These are phyloP conservation scores for Melinaea menophilus DNA, from an alignment of 2,888 invertebrate genomes.

Conservation along the genomic window DNA sequence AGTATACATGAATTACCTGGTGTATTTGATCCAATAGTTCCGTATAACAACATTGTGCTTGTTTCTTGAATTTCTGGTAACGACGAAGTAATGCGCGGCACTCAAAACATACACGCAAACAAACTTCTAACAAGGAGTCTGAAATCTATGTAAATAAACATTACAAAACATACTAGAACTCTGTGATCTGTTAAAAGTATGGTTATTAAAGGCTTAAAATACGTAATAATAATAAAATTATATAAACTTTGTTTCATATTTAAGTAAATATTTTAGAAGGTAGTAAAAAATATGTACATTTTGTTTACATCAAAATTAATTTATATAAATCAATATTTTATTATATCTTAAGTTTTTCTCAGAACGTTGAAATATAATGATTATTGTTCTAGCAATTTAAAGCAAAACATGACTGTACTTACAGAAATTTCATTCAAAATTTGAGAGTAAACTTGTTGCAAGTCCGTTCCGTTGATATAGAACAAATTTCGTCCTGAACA, in stretches of 20 bases:
- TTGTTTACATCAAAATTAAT: background rate
- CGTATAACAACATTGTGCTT: conserved; percentile 45
- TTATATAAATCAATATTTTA: background rate
- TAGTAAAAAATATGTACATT: background rate
- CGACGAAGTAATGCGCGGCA: conserved; percentile 47
- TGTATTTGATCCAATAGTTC: conserved; percentile 41
- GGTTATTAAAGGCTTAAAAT: background rate
- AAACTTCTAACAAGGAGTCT: conserved; percentile 35
- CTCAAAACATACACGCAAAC: conserved; percentile 58
- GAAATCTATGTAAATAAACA: conserved; percentile 36
- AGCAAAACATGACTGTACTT: conserved; percentile 27
- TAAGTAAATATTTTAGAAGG: too few species aligned
- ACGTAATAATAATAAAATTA: too few species aligned
- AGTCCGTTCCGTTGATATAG: conserved; percentile 50
- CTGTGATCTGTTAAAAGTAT: background rate
- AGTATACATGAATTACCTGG: conserved; percentile 31
- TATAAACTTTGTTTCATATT: too few species aligned
- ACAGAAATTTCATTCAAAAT: conserved; percentile 65
- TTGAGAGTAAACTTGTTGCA: conserved; percentile 51
- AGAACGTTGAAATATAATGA: background rate
- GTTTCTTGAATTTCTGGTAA: conserved; percentile 47
- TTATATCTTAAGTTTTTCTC: background rate
- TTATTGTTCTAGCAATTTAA: background rate
- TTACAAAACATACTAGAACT: background rate
- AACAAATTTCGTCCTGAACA: conserved; percentile 52